These are phyloP conservation scores for Chroicocephalus ridibundus DNA, from an alignment of 2,113 vertebrate species.

Conservation along the genomic window DNA sequence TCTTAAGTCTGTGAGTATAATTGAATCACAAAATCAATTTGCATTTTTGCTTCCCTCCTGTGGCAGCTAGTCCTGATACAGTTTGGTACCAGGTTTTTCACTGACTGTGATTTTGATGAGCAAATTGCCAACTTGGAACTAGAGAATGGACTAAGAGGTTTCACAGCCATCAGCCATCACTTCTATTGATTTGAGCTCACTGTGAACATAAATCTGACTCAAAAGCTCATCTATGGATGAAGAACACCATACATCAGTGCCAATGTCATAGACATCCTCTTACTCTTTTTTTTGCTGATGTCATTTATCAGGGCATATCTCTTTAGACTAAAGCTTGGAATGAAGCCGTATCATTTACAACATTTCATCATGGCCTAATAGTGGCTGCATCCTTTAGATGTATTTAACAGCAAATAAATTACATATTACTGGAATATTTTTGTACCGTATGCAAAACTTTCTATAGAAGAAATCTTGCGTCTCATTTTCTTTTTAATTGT, in stretches of 20 bases:
- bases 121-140: not conserved
- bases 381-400: accelerated
- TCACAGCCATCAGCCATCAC: not conserved
- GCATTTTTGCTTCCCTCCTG: not conserved
- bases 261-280: not conserved
- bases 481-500: not conserved
- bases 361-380: not conserved
- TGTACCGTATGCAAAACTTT: not conserved
- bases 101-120: not conserved
- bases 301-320: not conserved
- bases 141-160: not conserved
- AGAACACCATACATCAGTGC: not conserved
- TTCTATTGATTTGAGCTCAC: not conserved
- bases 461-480: not conserved
- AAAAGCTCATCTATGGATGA: not conserved
- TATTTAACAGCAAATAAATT: not conserved
- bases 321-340: not conserved
- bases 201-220: not conserved
- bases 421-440: not conserved
- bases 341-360: not conserved
- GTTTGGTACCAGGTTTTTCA: not conserved
- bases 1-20: not conserved
- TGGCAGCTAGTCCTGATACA: not conserved
- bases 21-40: not conserved
- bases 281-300: not conserved